Conservation (phyloP, 2,888 invertebrate genomes). For the Tinea trinotella region DNA sequence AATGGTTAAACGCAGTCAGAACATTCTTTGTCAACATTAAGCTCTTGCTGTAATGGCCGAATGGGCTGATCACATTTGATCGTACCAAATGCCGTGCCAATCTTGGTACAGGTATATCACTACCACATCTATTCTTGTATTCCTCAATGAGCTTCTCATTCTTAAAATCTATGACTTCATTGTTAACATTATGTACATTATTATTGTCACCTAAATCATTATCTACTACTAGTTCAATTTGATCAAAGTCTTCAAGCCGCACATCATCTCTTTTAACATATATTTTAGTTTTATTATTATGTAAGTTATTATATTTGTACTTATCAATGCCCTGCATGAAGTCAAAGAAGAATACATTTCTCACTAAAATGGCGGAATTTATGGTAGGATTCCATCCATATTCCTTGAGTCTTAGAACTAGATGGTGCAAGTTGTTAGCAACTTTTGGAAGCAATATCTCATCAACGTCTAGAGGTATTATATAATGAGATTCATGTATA, state of each 20-base stretch:
- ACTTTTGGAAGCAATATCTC: conserved; percentile 79
- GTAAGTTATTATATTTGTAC: conserved; percentile 32
- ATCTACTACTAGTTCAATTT: conserved; percentile 44
- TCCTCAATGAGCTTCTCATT: conserved; percentile 28
- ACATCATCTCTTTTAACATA: conserved; percentile 59
- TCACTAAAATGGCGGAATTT: conserved; percentile 74
- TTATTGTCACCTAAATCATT: conserved; percentile 17
- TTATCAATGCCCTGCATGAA: conserved; percentile 50
- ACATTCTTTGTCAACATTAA: conserved; percentile 77
- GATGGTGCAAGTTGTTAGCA: conserved; percentile 69
- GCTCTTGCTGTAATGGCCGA: conserved; percentile 80
- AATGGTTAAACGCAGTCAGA: conserved; percentile 83
- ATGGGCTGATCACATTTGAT: conserved; percentile 72
- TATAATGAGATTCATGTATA: conserved; percentile 73
- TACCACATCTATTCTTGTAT: conserved; percentile 42
- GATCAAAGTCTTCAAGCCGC: conserved; percentile 44
- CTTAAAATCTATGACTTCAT: conserved; percentile 40
- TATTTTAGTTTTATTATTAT: conserved; percentile 36
- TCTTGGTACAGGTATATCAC: conserved; percentile 45
- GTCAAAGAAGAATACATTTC: conserved; percentile 80
- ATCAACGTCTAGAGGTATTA: conserved; percentile 81
- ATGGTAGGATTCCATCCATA: conserved; percentile 56
- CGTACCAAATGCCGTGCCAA: conserved; percentile 64
- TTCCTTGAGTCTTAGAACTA: conserved; percentile 61
- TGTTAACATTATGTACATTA: conserved; percentile 32